These are phyloP conservation scores for Agrotis ipsilon DNA, from an alignment of 2,888 invertebrate species.

Conservation along the genomic window DNA sequence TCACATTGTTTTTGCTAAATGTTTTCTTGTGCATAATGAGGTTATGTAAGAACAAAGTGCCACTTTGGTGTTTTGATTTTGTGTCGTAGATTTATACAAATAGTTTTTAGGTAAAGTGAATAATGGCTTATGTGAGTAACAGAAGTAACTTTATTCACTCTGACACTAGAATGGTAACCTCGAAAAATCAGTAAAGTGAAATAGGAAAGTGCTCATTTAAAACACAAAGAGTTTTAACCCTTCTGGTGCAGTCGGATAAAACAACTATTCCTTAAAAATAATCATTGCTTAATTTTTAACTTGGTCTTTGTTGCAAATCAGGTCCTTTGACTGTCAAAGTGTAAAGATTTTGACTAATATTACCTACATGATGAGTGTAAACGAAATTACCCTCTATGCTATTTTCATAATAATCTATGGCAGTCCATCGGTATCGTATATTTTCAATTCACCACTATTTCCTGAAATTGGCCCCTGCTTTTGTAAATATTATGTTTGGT, in stretches of 20 bases:
- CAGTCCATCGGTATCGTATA: slow-evolving; percentile 69
- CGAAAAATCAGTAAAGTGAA: no score
- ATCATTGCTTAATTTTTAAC: neutral
- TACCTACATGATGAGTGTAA: no score
- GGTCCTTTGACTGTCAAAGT: neutral
- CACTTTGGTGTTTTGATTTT: neutral
- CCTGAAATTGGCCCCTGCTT: slow-evolving; percentile 70
- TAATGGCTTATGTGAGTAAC: no score
- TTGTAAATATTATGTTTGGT: slow-evolving; percentile 72
- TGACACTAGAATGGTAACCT: no score
- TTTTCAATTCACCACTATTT: slow-evolving; percentile 77
- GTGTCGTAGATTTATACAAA: neutral
- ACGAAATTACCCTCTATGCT: slow-evolving; percentile 1
- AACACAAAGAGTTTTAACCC: neutral
- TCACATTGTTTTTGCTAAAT: neutral
- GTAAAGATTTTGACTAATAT: no score
- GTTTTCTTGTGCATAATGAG: neutral
- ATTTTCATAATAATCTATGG: slow-evolving; percentile 67
- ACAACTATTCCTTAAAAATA: neutral
- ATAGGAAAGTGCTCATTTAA: neutral
- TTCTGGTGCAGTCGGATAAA: no score
- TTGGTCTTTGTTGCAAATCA: no score
- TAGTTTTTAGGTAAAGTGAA: no score
- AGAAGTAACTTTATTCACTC: no score
- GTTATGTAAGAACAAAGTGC: neutral